These are phyloP conservation scores for Harlomillsia oculata DNA, from an alignment of 1,140 invertebrate species.

Conservation along the genomic window DNA sequence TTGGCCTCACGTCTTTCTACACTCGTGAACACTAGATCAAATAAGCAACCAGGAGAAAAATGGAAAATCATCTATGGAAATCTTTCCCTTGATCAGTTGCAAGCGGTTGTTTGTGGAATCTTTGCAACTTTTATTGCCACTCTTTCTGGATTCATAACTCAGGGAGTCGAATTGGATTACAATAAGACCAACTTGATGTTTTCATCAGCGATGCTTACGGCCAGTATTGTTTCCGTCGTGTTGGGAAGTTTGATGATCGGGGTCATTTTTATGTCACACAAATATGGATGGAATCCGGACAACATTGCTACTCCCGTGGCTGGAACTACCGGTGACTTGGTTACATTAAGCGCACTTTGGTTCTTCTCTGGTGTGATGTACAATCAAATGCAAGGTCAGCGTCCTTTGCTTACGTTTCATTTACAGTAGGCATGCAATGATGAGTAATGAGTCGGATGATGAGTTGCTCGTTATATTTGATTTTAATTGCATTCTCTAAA, in stretches of 20 bases:
- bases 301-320: slow-evolving; percentile 94
- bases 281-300: slow-evolving; percentile 82
- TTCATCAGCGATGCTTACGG: slow-evolving; percentile 43
- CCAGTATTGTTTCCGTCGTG: slow-evolving; percentile 33
- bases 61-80: slow-evolving; percentile 79
- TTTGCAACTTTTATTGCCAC: slow-evolving; percentile 77
- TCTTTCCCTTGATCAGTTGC: slow-evolving; percentile 79
- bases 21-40: slow-evolving; percentile 74
- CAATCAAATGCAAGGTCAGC: slow-evolving; percentile 1
- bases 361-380: slow-evolving; percentile 61
- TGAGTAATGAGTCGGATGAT: too few species aligned
- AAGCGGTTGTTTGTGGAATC: slow-evolving; percentile 86
- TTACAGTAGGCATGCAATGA: too few species aligned
- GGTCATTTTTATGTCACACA: slow-evolving; percentile 67
- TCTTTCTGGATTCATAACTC: slow-evolving; percentile 70
- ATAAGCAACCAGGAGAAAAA: slow-evolving; percentile 55
- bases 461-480: too few species aligned
- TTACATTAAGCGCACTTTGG: slow-evolving; percentile 71
- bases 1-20: slow-evolving; percentile 86
- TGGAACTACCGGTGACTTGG: slow-evolving; percentile 86
- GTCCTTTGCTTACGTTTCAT: too few species aligned
- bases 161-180: slow-evolving; percentile 65
- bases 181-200: slow-evolving; percentile 73
- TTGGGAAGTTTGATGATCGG: slow-evolving; percentile 57
- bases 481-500: too few species aligned